Evolutionary conservation across 92 coral and sea anemone genomes (phyloP), one percentile per base, ranked within the genome.

Genomic region (Palythoa caribaeorum): DNA sequence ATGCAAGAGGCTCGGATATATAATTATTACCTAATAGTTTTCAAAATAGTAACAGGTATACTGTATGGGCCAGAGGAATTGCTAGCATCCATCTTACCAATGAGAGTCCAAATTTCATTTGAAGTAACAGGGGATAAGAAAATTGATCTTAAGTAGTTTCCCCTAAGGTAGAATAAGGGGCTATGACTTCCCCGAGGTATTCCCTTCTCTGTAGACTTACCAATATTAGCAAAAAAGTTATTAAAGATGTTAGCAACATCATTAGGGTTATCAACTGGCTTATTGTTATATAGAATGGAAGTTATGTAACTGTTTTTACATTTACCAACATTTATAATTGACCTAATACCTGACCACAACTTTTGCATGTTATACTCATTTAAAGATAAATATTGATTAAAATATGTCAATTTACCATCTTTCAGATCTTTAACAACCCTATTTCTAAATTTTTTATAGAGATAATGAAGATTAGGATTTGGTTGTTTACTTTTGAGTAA

Each of bases 261-360:
- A 4, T 47, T 47, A 85, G 83, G 88, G 50, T 85, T 85, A 6
- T 74, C 83, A 73, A 85, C 50, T 9, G 88, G n/a, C 71, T 73
- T 73, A 73, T 85, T 85, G 2, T 80, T 21, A 16, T 73, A 40
- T 9, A 50, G 39, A 38, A 77, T 16, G 15, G 55, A 76, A 37
- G 89, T 59, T 36, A 63, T 87, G 57, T 55, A 77, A 38, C 40
- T 60, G 60, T 87, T 76, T 87, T 76, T 39, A 21, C 76, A 77
- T 87, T 63, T 87, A 65, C 63, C 71, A 78, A 52, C 40, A 47
- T 65, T 78, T 62, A 77, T 47, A 19, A 71, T 71, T 28, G 76
- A 72, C 35, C 40, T 71, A 10, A 72, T 72, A 12, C 77, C 77
- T 36, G 74, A 80, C 85, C 85, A 80, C 13, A 80, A 17, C 0